Base-by-base conservation (phyloP, 2,113 vertebrate species). In the crab-eating macaque (Macaca fascicularis) region DNA sequence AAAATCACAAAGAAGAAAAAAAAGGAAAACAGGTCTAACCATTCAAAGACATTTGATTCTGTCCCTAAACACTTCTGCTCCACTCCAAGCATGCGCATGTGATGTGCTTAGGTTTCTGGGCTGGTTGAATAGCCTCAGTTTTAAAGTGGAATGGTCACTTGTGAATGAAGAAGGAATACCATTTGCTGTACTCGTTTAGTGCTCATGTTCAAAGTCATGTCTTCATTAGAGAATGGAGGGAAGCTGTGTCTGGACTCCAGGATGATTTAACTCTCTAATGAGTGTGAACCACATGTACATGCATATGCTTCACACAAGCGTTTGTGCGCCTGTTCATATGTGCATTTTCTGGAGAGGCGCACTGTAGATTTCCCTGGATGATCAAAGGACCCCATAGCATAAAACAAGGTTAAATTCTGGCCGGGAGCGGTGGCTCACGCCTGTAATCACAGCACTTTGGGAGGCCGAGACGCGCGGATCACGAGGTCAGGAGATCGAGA, bases 331-430 rank as follows among this genome's bases (percentile, higher is more conserved):
- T 52, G n/a, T 4, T 6, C 10, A 14, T 23, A 14, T 5, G 11
- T 19, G 4, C 50, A 72, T 59, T 86, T 89, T 79, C 76, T 32
- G 64, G 25, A 23, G 52, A 86, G 48, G 22, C n/a, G 3, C 23
- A 22, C 6, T 25, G 3, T 67, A 48, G 55, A 84, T 94, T 67
- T 76, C 59, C 27, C 17, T 69, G 32, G 52, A 61, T 74, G 32
- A 45, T 90, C 38, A 52, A 79, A 80, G 64, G 85, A 67, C 13
- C 3, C n/a, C 3, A 3, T 27, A 61, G 6, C 19, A 70, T 45
- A 27, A 95, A 57, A 52, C 38, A 67, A 95, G 69, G 25, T 64
- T 89, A 87, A 83, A 94, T 93, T 72, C 74, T 50, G 48, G 48
- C 48, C 3, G 12, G 48, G 48, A 13, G 3, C 13, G 48, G 48